Evolutionary conservation across 2,113 vertebrate genomes (phyloP).

Genomic region (Neodontobutis hainanensis): DNA sequence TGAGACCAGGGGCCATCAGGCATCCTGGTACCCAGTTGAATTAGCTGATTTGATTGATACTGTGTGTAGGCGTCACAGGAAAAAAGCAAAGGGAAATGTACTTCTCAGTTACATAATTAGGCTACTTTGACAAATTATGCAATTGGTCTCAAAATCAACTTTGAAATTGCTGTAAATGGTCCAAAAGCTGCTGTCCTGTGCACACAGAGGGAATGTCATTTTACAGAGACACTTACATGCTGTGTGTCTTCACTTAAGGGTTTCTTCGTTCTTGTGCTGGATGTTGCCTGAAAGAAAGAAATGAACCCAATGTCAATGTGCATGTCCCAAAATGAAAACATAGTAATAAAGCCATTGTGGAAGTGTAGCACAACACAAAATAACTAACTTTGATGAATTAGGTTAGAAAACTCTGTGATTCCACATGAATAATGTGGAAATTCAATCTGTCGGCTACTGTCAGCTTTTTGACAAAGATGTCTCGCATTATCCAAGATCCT

Average conservation of each 20-base stretch:
- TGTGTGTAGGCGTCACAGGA: constrained; percentile 29
- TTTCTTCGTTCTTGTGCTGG: constrained; percentile 28
- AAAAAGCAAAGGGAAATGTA: constrained; percentile 31
- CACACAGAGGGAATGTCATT: background rate
- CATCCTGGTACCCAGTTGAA: constrained; percentile 54
- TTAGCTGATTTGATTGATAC: constrained; percentile 63
- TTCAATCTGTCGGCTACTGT: constrained; percentile 28
- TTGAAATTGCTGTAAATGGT: constrained; percentile 13
- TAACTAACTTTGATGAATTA: too few species aligned
- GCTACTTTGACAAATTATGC: constrained; percentile 24
- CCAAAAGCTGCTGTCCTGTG: background rate
- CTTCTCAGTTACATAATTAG: constrained; percentile 44
- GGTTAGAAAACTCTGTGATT: too few species aligned
- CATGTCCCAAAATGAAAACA: background rate
- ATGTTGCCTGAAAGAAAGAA: constrained; percentile 56
- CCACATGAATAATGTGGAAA: constrained; percentile 13
- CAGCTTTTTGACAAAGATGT: constrained; percentile 21
- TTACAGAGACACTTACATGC: constrained; percentile 46
- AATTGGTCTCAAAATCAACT: constrained; percentile 30
- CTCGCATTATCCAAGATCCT: constrained; percentile 19
- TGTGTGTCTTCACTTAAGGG: constrained; percentile 24
- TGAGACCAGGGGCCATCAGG: constrained; percentile 66
- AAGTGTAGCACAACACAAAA: background rate
- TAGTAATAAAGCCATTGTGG: background rate
- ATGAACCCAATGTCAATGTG: constrained; percentile 1